phyloP scores from a whole-genome alignment of 64 coral and sea anemone genomes.

The Montipora sp. region DNA sequence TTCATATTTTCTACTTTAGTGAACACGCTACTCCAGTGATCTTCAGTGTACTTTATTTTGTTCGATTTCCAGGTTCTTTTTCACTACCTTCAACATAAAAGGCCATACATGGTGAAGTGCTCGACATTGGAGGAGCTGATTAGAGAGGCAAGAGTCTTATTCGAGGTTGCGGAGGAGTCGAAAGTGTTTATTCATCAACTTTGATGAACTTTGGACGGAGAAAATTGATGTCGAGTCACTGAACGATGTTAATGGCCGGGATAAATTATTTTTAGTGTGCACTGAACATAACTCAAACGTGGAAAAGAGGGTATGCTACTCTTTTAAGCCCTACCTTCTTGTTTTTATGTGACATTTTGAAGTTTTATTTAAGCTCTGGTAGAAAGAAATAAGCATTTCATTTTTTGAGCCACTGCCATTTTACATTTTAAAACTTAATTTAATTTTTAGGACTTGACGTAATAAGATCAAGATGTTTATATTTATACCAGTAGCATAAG shows the following conservation, averaged over 20 bases:
- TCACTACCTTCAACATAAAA: conserved; percentile 62
- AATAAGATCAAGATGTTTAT: not conserved
- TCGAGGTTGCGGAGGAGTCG: conserved; percentile 66
- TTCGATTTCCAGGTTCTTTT: conserved; percentile 12
- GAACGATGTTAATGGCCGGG: conserved; percentile 45
- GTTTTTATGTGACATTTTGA: not conserved
- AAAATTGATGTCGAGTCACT: conserved; percentile 53
- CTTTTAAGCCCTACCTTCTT: not conserved
- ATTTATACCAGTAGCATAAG: not conserved
- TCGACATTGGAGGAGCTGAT: conserved; percentile 63
- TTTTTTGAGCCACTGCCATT: not conserved
- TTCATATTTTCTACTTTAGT: conserved; percentile 16
- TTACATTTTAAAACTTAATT: not conserved
- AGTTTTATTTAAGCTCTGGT: not conserved
- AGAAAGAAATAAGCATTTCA: not conserved
- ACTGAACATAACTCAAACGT: conserved; percentile 53
- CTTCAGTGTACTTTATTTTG: conserved; percentile 46
- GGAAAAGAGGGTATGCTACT: conserved; percentile 18
- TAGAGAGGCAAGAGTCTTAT: conserved; percentile 57
- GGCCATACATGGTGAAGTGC: conserved; percentile 61
- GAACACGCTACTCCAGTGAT: conserved; percentile 19
- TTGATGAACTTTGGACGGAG: conserved; percentile 42
- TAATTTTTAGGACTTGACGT: not conserved
- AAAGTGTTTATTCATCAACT: conserved; percentile 54
- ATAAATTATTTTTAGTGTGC: conserved; percentile 61